phyloP scores from a whole-genome alignment of 2,113 vertebrate genomes.

The Lepisosteus oculatus region DNA sequence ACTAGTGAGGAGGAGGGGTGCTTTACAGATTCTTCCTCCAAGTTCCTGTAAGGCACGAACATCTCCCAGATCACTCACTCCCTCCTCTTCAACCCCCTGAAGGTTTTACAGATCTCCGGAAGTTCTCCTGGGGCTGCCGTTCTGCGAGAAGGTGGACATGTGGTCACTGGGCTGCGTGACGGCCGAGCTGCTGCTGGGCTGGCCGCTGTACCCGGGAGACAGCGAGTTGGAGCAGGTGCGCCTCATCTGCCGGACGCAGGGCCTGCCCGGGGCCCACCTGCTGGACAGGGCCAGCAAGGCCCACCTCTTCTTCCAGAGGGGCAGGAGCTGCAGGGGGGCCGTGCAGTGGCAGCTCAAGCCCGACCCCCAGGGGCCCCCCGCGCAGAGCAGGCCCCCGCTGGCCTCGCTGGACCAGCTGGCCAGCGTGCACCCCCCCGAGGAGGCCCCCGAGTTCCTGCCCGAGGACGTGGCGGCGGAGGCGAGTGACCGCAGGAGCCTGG shows the following conservation, averaged over 20 bases:
- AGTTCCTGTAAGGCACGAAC: too few relatives aligned
- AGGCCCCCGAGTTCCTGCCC: background rate
- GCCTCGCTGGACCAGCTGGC: conserved; percentile 62
- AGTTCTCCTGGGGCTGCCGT: conserved; percentile 70
- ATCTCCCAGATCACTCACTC: too few relatives aligned
- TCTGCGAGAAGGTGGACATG: conserved; percentile 68
- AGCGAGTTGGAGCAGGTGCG: conserved; percentile 63
- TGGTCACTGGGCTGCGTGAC: conserved; percentile 72
- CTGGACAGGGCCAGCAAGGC: conserved; percentile 55
- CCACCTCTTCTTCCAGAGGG: conserved; percentile 53
- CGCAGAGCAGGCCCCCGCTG: background rate
- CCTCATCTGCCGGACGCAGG: conserved; percentile 69
- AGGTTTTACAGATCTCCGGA: conserved; percentile 68
- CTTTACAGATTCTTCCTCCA: too few relatives aligned
- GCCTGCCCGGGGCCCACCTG: conserved; percentile 53
- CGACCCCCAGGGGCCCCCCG: conserved; percentile 37
- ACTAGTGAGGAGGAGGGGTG: too few relatives aligned
- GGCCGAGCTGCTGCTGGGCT: conserved; percentile 66
- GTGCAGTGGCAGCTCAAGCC: conserved; percentile 64
- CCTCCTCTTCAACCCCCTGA: too few relatives aligned
- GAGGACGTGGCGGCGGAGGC: conserved; percentile 40
- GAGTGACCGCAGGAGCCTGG: conserved; percentile 59
- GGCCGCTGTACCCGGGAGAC: conserved; percentile 67
- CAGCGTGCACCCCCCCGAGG: conserved; percentile 11
- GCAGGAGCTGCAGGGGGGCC: conserved; percentile 9